These are phyloP conservation scores for Cyanoramphus novaezelandiae DNA, from an alignment of 2,113 vertebrate species.

Conservation along the genomic window DNA sequence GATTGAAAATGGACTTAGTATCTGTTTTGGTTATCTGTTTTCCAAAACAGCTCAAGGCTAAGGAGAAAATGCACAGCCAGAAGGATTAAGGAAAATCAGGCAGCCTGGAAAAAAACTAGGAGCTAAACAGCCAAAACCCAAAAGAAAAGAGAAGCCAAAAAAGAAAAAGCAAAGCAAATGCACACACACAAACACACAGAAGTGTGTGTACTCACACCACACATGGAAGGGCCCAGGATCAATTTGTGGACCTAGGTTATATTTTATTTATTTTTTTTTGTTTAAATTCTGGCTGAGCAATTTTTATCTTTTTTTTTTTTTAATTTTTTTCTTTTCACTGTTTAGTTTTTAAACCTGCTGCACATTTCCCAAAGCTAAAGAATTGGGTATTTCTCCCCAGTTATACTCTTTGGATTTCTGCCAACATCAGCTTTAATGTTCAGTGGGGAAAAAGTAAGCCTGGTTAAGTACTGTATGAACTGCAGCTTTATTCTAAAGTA, in stretches of 20 bases:
- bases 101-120: constrained; percentile 61
- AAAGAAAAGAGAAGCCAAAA: background rate
- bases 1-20: constrained; percentile 61
- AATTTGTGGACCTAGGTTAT: constrained; percentile 18
- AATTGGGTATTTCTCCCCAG: constrained; percentile 53
- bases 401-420: constrained; percentile 59
- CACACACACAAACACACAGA: constrained; percentile 54
- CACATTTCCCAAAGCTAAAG: constrained; percentile 50
- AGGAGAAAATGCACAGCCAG: constrained; percentile 70
- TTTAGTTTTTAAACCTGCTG: background rate
- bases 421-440: constrained; percentile 43
- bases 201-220: constrained; percentile 59
- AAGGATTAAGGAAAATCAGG: constrained; percentile 62
- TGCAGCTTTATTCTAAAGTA: constrained; percentile 63
- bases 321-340: background rate
- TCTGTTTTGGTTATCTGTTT: constrained; percentile 50
- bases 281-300: constrained; percentile 17
- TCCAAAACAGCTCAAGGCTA: constrained; percentile 58
- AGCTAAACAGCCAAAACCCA: constrained; percentile 57
- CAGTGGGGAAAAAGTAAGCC: constrained; percentile 67
- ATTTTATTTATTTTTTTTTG: background rate
- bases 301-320: background rate
- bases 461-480: constrained; percentile 49
- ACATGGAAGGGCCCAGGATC: constrained; percentile 55
- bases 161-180: constrained; percentile 57